A percentile compares a stretch with the other conserved stretches of the same genome.
Evolutionary conservation across 2,113 vertebrate species (phyloP).

Genomic region (Alethe castanea): DNA sequence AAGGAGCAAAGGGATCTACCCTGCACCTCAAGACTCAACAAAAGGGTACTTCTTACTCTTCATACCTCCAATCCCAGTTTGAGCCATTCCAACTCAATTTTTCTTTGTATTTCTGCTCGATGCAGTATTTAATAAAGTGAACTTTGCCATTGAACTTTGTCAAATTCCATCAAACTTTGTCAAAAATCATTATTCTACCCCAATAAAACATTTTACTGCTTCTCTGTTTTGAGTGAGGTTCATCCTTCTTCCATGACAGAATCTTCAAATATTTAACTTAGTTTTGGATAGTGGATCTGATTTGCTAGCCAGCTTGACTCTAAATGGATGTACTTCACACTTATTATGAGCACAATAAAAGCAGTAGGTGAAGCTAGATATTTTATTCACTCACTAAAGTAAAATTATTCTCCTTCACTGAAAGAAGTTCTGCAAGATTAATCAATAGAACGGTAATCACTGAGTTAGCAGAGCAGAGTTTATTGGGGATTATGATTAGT

Average conservation of each 20-base stretch:
- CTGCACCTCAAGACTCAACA: not conserved
- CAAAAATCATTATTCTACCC: not conserved
- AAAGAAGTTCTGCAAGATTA: not conserved
- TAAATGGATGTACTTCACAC: not conserved
- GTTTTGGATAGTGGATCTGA: not conserved
- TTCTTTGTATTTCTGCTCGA: not conserved
- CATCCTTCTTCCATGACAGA: not conserved
- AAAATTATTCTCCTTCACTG: not conserved
- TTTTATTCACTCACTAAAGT: not conserved
- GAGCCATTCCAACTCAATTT: not conserved
- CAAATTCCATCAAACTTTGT: not conserved
- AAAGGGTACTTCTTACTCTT: not conserved
- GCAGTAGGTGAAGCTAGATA: not conserved
- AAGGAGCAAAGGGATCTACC: not conserved
- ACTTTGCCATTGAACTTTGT: not conserved
- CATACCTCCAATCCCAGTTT: not conserved
- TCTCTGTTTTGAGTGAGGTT: not conserved
- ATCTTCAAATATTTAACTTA: not conserved
- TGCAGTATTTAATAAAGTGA: not conserved
- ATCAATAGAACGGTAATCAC: not conserved
- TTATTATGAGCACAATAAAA: not conserved
- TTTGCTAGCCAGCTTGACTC: not conserved
- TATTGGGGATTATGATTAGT: not conserved
- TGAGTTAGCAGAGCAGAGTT: not conserved
- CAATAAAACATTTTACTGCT: not conserved